phyloP scores from a whole-genome alignment of 2,888 invertebrate genomes.

The Strigamia maritima region DNA sequence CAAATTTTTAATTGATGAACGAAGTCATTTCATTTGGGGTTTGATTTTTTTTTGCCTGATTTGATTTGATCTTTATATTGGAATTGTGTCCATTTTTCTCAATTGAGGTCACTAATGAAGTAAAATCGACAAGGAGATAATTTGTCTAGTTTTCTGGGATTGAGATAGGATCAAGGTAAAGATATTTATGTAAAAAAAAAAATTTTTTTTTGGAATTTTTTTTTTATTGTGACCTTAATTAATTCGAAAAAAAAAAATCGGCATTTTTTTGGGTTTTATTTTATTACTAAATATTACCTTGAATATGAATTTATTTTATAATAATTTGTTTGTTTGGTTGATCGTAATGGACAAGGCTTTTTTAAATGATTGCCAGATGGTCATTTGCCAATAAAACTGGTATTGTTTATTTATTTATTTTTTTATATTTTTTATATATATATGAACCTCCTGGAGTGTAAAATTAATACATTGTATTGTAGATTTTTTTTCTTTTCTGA shows the following conservation, averaged over 20 bases:
- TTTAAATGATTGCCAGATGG: not conserved
- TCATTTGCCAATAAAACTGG: not conserved
- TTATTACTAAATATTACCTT: conserved; percentile 14
- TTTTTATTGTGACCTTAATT: not conserved
- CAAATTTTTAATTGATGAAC: not conserved
- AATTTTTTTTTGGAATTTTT: not conserved
- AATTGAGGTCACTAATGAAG: not conserved
- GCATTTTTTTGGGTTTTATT: not conserved
- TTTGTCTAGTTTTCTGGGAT: not conserved
- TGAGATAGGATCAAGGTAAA: conserved; percentile 13
- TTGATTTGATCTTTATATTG: not conserved
- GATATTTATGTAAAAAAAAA: not conserved
- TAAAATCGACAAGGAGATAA: conserved; percentile 7
- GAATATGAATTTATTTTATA: not conserved
- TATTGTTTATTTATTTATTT: too few relatives aligned
- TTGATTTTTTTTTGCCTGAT: not conserved
- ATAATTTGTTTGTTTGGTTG: not conserved
- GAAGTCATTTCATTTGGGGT: not conserved
- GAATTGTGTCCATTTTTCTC: not conserved
- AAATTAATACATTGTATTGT: too few relatives aligned
- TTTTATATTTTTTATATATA: too few relatives aligned
- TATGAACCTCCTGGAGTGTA: too few relatives aligned
- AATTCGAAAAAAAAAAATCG: not conserved
- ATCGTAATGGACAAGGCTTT: not conserved
- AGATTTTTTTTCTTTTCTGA: too few relatives aligned